Percentiles rank a stretch among this genome's conserved stretches.
These are phyloP conservation scores for Diplodus puntazzo DNA, from an alignment of 2,797 vertebrate genomes.

Conservation along the genomic window DNA sequence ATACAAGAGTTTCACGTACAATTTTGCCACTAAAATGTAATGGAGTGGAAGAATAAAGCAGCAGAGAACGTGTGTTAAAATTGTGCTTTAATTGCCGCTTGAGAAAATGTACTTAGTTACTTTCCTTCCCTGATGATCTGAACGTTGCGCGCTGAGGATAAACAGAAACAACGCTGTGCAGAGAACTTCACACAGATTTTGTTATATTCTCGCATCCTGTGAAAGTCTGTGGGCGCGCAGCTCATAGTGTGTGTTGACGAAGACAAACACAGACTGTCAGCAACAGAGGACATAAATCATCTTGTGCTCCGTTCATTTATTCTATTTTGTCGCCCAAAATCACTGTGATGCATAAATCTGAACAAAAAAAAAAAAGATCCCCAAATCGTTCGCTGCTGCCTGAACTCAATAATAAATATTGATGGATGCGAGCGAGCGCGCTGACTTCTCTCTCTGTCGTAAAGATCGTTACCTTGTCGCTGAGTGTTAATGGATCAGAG, in stretches of 20 bases:
- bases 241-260: not conserved
- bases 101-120: no score
- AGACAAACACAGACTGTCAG: no score
- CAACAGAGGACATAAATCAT: no score
- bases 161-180: not conserved
- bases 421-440: not conserved
- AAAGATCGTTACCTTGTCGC: slow-evolving; percentile 5
- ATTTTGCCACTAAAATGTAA: no score
- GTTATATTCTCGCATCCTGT: not conserved
- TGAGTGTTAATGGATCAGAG: not conserved
- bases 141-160: not conserved
- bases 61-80: no score
- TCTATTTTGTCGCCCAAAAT: not conserved
- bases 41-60: no score
- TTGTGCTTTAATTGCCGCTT: no score
- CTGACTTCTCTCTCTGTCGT: not conserved
- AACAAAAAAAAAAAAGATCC: no score
- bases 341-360: not conserved
- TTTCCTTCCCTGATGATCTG: no score
- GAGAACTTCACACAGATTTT: not conserved
- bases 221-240: slow-evolving; percentile 7
- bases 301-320: no score
- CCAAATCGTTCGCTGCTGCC: not conserved
- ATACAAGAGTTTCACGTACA: no score
- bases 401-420: not conserved